Conservation (phyloP, 2,888 invertebrate genomes). For the Laothoe populi region DNA sequence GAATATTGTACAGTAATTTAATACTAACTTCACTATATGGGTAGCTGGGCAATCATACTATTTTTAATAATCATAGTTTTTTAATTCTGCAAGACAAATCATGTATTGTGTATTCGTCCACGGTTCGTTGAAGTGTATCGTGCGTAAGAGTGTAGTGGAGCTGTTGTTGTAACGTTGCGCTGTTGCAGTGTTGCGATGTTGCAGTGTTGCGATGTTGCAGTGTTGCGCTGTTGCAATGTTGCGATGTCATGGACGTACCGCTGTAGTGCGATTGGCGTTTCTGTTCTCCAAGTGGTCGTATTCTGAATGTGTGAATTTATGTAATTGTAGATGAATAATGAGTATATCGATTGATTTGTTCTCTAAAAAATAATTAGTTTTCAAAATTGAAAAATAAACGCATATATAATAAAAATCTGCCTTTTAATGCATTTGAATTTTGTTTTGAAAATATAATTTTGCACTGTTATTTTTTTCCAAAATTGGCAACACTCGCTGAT, state of each 20-base stretch:
- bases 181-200: neutral
- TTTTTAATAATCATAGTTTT: slow-evolving; percentile 76
- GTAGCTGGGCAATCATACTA: slow-evolving; percentile 83
- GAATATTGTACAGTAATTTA: slow-evolving; percentile 79
- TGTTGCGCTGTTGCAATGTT: slow-evolving; percentile 22
- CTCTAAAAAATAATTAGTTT: slow-evolving; percentile 52
- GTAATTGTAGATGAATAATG: slow-evolving; percentile 42
- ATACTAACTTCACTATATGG: slow-evolving; percentile 82
- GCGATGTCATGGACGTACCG: neutral
- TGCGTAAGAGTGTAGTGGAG: slow-evolving; percentile 57
- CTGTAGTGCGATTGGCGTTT: slow-evolving; percentile 10
- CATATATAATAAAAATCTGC: slow-evolving; percentile 69
- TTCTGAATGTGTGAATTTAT: slow-evolving; percentile 47
- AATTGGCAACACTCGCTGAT: slow-evolving; percentile 42
- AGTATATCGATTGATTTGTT: slow-evolving; percentile 45
- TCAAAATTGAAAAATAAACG: slow-evolving; percentile 66
- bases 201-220: neutral
- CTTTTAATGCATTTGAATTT: slow-evolving; percentile 77
- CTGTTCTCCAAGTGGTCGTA: slow-evolving; percentile 17
- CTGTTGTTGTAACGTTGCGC: slow-evolving; percentile 34
- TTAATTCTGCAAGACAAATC: slow-evolving; percentile 65
- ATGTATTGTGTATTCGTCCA: slow-evolving; percentile 69
- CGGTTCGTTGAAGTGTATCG: slow-evolving; percentile 57
- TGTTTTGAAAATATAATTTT: slow-evolving; percentile 56
- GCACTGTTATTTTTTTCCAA: slow-evolving; percentile 43